phyloP scores from a whole-genome alignment of 2,888 invertebrate genomes.

The Nomada lathburiana region DNA sequence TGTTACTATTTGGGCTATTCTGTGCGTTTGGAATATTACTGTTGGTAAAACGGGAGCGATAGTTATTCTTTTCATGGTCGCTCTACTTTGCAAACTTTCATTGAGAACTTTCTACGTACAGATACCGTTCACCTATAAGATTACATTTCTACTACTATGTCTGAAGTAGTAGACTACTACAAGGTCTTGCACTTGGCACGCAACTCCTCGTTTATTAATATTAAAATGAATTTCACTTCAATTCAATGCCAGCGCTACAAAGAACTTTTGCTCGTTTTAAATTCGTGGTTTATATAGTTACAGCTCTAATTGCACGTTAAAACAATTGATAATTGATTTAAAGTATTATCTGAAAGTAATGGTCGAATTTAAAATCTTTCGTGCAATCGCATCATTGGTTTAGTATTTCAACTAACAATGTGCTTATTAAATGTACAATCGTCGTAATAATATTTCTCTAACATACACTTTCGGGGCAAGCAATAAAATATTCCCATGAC shows the following conservation, averaged over 20 bases:
- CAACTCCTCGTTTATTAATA: conserved; percentile 8
- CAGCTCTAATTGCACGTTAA: too few species aligned
- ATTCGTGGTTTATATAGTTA: too few species aligned
- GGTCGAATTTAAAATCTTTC: too few species aligned
- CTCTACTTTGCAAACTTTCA: neutral
- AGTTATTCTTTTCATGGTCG: neutral
- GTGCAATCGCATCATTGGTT: too few species aligned
- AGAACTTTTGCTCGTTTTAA: neutral
- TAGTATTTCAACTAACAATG: too few species aligned
- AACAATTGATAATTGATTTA: too few species aligned
- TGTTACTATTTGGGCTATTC: neutral
- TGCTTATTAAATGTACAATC: too few species aligned
- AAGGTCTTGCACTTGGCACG: neutral
- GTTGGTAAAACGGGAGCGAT: neutral
- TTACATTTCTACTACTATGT: neutral
- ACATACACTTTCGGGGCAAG: too few species aligned
- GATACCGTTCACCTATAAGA: neutral
- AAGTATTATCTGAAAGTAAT: too few species aligned
- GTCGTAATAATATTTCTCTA: too few species aligned
- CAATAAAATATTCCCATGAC: too few species aligned
- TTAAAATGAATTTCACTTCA: neutral
- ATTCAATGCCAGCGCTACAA: neutral
- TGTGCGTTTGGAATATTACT: neutral
- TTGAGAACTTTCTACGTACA: conserved; percentile 2
- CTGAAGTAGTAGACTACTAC: too few species aligned